Percentiles rank a stretch among this genome's conserved stretches.
These are phyloP conservation scores for Thalassarche chlororhynchos DNA, from an alignment of 2,113 vertebrate genomes.

Conservation along the genomic window DNA sequence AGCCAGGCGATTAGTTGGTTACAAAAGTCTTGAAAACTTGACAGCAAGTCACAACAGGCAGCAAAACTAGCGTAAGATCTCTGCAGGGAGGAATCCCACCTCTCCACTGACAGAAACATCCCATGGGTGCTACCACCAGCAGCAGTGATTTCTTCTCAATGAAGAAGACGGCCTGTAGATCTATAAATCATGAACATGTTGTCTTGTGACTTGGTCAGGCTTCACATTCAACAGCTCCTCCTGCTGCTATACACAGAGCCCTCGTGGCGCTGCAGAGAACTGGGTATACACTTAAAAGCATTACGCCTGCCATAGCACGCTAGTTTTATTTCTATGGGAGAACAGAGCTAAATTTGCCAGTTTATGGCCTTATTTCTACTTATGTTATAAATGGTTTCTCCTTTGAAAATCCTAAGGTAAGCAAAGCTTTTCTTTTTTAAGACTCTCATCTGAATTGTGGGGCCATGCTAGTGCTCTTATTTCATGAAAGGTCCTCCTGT, in stretches of 20 bases:
- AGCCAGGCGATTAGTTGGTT: neutral
- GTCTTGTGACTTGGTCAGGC: neutral
- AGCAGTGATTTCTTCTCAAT: neutral
- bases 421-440: neutral
- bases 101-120: neutral
- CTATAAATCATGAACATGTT: neutral
- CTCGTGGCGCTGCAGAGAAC: neutral
- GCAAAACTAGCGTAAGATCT: neutral
- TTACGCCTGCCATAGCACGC: neutral
- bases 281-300: neutral
- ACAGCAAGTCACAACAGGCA: neutral
- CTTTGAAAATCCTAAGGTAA: neutral
- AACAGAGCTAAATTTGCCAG: neutral
- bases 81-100: neutral
- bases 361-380: neutral
- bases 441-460: neutral
- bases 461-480: neutral
- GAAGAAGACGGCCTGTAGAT: neutral
- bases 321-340: neutral
- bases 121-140: neutral
- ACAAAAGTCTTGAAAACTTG: neutral
- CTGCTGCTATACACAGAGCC: neutral
- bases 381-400: neutral
- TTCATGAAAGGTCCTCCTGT: neutral
- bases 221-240: neutral